Percentiles rank a stretch among this genome's conserved stretches.
These are phyloP conservation scores for Lepidiolamprologus cunningtoni DNA, from an alignment of 2,113 vertebrate genomes.

Conservation along the genomic window DNA sequence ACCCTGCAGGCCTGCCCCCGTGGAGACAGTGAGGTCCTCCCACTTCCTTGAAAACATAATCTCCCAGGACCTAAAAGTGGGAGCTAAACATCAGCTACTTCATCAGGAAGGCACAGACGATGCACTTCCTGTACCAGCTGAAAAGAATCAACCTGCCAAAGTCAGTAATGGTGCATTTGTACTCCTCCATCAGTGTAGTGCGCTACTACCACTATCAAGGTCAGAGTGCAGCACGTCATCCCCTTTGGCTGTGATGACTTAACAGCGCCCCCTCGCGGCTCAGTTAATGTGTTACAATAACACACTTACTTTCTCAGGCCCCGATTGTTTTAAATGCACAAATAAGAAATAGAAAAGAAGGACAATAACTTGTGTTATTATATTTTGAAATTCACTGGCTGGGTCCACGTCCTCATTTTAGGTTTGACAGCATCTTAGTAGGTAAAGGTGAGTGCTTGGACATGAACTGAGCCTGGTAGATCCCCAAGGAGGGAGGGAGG, in stretches of 20 bases:
- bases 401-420: not conserved
- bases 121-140: not conserved
- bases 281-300: not conserved
- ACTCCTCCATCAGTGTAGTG: not conserved
- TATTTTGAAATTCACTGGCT: not conserved
- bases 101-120: not conserved
- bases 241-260: fast-evolving
- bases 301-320: fast-evolving
- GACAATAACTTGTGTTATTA: fast-evolving
- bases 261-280: not conserved
- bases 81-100: not conserved
- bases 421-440: not conserved
- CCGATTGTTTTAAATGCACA: not conserved
- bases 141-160: not conserved
- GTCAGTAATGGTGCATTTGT: not conserved
- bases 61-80: not conserved
- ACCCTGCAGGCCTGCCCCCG: not conserved
- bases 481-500: fast-evolving
- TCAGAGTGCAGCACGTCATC: not conserved
- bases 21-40: not conserved
- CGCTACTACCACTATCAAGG: not conserved
- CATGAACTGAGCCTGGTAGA: not conserved
- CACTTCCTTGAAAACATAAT: not conserved
- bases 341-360: not conserved
- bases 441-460: not conserved